A percentile compares a stretch with the other conserved stretches of the same genome.
Evolutionary conservation across 2,113 vertebrate species (phyloP).

Genomic region (Ceyx margarethae): DNA sequence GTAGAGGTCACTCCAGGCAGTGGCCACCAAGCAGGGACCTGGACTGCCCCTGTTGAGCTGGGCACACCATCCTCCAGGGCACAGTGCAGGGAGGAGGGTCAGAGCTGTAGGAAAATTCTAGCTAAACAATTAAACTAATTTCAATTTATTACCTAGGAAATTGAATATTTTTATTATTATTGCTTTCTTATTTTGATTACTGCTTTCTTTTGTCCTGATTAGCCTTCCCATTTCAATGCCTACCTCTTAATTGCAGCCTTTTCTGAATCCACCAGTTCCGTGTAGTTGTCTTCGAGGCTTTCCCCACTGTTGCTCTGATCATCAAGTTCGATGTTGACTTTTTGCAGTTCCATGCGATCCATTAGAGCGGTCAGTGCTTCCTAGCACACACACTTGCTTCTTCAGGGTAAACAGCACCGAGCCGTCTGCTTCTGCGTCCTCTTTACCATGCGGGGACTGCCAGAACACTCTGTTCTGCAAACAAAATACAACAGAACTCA

Average conservation of each 20-base stretch:
- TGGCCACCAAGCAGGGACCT: no score
- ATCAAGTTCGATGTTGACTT: slow-evolving; percentile 85
- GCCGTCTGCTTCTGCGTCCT: slow-evolving; percentile 36
- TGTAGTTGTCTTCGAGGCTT: slow-evolving; percentile 83
- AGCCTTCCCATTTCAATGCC: neutral
- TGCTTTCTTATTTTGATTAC: neutral
- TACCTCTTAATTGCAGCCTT: slow-evolving; percentile 88
- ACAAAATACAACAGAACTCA: slow-evolving; percentile 58
- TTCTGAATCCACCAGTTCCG: slow-evolving; percentile 74
- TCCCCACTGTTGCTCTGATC: slow-evolving; percentile 85
- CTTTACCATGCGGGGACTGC: slow-evolving; percentile 40
- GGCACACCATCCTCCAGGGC: no score
- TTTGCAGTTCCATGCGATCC: slow-evolving; percentile 91
- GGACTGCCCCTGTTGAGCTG: neutral
- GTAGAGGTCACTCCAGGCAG: neutral
- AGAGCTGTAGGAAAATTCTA: neutral
- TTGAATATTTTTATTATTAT: neutral
- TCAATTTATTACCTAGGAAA: neutral
- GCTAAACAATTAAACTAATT: neutral
- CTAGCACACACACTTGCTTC: slow-evolving; percentile 35
- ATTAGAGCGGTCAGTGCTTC: slow-evolving; percentile 74
- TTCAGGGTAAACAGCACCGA: slow-evolving; percentile 71
- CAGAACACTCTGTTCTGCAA: slow-evolving; percentile 77
- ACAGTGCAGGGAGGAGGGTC: neutral
- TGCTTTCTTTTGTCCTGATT: neutral